Evolutionary conservation across 2,113 vertebrate genomes (phyloP).

Genomic region (Gymnarchus niloticus): DNA sequence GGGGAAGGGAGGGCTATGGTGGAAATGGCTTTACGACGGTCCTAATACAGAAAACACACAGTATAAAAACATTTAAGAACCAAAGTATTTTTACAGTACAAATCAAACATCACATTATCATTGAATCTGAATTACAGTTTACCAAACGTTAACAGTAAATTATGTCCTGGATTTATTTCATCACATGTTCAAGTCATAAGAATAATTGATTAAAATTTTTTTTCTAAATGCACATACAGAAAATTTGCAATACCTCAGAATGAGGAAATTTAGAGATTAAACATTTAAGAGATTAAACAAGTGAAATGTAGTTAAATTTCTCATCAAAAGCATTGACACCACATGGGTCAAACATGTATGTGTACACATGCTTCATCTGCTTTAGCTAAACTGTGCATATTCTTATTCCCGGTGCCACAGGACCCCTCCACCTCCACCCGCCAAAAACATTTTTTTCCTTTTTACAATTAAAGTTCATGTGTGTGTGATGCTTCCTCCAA

Average conservation of each 20-base stretch:
- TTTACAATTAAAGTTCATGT: neutral
- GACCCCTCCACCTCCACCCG: too few relatives aligned
- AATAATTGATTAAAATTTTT: neutral
- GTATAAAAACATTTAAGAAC: neutral
- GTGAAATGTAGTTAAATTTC: too few relatives aligned
- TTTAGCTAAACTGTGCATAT: neutral
- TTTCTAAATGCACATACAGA: neutral
- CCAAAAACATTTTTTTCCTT: neutral
- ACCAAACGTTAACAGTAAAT: neutral
- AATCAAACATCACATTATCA: neutral
- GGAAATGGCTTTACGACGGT: conserved; percentile 44
- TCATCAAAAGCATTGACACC: neutral
- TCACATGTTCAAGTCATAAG: neutral
- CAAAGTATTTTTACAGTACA: neutral
- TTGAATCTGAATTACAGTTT: too few relatives aligned
- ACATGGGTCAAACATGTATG: neutral
- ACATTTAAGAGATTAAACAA: neutral
- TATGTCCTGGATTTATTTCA: neutral
- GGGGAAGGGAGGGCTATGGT: conserved; percentile 44
- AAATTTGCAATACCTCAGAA: neutral
- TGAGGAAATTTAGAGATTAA: neutral
- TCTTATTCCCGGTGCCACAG: neutral
- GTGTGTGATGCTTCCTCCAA: neutral
- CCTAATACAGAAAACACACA: conserved; percentile 38
- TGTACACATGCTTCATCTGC: neutral